These are phyloP conservation scores for Arizona elegans DNA, from an alignment of 2,113 vertebrate genomes.

Conservation along the genomic window DNA sequence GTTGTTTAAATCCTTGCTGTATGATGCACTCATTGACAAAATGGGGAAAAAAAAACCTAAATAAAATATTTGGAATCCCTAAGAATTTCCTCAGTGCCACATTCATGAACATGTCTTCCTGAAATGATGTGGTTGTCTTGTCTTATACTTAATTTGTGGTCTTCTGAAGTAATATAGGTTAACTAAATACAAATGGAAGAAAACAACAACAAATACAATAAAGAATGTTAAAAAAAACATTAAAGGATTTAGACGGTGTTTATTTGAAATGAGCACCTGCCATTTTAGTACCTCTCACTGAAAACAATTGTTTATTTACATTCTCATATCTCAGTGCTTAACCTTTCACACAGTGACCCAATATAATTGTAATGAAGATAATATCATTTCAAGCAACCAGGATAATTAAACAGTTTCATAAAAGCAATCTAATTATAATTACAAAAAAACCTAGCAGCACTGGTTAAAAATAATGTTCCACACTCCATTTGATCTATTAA, in stretches of 20 bases:
- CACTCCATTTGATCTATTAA: not conserved
- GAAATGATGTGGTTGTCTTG: conserved; percentile 4
- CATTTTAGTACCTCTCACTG: not conserved
- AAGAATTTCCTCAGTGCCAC: conserved; percentile 15
- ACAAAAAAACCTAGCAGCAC: not conserved
- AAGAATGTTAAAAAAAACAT: not conserved
- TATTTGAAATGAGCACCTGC: not conserved
- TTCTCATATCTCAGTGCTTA: too few relatives aligned
- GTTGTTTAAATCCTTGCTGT: conserved; percentile 7
- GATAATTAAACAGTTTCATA: not conserved
- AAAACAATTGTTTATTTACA: not conserved
- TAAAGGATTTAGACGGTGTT: not conserved
- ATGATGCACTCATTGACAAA: conserved; percentile 22
- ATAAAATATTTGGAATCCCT: conserved; percentile 25
- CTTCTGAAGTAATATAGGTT: not conserved
- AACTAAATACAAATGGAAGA: not conserved
- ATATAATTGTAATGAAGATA: not conserved
- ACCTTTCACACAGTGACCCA: not conserved
- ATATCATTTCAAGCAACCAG: not conserved
- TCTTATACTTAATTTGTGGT: not conserved
- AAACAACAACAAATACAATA: conserved; percentile 20
- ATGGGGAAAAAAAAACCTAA: not conserved
- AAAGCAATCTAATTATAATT: not conserved
- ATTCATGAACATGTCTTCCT: conserved; percentile 16
- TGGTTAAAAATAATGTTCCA: not conserved